Conservation (phyloP, 2,797 vertebrate species). For the Bradypus variegatus region DNA sequence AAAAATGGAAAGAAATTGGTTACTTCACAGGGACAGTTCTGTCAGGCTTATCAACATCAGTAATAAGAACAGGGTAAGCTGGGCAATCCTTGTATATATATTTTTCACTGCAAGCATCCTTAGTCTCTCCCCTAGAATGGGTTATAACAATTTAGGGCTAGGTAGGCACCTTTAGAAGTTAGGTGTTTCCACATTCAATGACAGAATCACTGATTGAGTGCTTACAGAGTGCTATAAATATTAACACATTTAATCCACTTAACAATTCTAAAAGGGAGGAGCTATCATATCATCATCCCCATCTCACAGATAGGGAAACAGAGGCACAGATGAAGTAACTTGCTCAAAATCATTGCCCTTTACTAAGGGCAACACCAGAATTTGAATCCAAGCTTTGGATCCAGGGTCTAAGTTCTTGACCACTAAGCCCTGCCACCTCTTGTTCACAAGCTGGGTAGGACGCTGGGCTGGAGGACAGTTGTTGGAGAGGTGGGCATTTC, state of each 20-base stretch:
- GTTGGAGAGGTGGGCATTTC: background rate
- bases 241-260: background rate
- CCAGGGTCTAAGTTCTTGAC: background rate
- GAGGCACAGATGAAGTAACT: background rate
- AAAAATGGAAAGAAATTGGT: background rate
- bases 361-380: background rate
- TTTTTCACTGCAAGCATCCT: background rate
- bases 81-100: background rate
- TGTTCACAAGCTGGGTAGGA: background rate
- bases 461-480: background rate
- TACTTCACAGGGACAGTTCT: background rate
- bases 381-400: background rate
- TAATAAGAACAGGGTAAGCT: background rate
- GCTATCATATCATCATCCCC: background rate
- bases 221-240: background rate
- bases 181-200: background rate
- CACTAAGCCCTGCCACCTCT: background rate
- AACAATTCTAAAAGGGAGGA: background rate
- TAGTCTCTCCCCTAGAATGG: background rate
- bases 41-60: background rate
- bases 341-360: background rate
- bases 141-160: background rate
- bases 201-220: background rate
- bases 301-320: background rate
- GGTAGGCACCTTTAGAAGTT: background rate